phyloP scores from a whole-genome alignment of 2,113 vertebrate genomes.

The Hypanus sabinus region DNA sequence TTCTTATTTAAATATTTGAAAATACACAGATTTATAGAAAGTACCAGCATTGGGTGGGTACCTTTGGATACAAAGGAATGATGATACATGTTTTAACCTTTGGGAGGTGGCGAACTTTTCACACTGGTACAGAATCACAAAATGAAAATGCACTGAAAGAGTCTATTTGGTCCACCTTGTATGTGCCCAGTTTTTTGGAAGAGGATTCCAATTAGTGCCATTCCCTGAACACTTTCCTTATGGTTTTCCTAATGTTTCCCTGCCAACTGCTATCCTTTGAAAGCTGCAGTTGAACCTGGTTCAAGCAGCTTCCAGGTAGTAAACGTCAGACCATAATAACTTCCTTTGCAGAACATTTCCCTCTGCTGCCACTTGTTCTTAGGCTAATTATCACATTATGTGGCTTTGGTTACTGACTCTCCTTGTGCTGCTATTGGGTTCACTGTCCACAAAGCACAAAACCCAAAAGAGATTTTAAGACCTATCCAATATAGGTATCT shows the following conservation, averaged over 20 bases:
- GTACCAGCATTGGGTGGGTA: neutral
- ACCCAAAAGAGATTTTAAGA: too few relatives aligned
- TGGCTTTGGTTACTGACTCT: too few relatives aligned
- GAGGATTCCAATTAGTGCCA: neutral
- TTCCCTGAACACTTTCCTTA: neutral
- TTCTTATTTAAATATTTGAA: conserved; percentile 16
- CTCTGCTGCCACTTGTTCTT: too few relatives aligned
- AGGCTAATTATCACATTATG: too few relatives aligned
- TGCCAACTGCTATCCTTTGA: too few relatives aligned
- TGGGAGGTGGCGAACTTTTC: neutral
- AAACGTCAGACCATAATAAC: too few relatives aligned
- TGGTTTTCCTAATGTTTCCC: neutral
- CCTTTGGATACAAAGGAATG: neutral
- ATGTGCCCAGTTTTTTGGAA: neutral
- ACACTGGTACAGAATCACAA: neutral
- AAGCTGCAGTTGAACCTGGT: too few relatives aligned
- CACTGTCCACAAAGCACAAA: too few relatives aligned
- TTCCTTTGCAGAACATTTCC: too few relatives aligned
- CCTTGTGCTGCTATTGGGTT: too few relatives aligned
- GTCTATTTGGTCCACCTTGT: neutral
- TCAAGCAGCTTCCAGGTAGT: too few relatives aligned
- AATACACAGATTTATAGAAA: neutral
- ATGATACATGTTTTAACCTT: neutral
- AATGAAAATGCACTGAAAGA: neutral
- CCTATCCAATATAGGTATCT: too few relatives aligned